These are phyloP conservation scores for Mallotus villosus DNA, from an alignment of 2,797 vertebrate genomes.

Conservation along the genomic window DNA sequence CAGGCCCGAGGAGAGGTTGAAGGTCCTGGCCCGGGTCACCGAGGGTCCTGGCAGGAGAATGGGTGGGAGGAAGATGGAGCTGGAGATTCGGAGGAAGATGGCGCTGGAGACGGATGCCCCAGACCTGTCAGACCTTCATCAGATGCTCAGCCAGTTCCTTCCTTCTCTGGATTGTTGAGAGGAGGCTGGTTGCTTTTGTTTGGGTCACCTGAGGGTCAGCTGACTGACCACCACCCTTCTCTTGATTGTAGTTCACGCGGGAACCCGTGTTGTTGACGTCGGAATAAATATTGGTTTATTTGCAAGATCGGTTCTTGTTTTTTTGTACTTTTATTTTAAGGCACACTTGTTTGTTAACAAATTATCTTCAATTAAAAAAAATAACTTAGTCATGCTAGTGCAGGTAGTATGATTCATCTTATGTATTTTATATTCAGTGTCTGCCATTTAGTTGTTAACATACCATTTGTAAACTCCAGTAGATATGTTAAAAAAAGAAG, in stretches of 20 bases:
- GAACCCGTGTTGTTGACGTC: too few relatives aligned
- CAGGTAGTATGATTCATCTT: background rate
- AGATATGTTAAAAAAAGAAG: background rate
- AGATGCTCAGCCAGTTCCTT: background rate
- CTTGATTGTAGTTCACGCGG: too few relatives aligned
- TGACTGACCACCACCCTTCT: too few relatives aligned
- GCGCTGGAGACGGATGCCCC: background rate
- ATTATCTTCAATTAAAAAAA: too few relatives aligned
- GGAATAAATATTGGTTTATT: too few relatives aligned
- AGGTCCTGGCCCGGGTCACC: slow-evolving; percentile 33
- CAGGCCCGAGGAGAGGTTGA: slow-evolving; percentile 56
- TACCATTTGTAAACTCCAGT: background rate
- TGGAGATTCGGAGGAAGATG: slow-evolving; percentile 29
- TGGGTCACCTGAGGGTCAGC: too few relatives aligned
- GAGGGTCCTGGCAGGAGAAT: background rate
- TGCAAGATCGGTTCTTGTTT: too few relatives aligned
- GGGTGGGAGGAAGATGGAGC: slow-evolving; percentile 25
- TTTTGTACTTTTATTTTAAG: too few relatives aligned
- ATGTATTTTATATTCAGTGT: background rate
- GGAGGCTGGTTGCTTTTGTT: background rate
- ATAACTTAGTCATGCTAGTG: background rate
- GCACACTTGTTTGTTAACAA: too few relatives aligned
- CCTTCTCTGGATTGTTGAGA: background rate
- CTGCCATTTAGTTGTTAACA: background rate
- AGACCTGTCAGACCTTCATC: background rate